Evolutionary conservation across 92 coral and sea anemone species (phyloP), one percentile per base, ranked within the genome.

Genomic region (Zoanthus solanderi): DNA sequence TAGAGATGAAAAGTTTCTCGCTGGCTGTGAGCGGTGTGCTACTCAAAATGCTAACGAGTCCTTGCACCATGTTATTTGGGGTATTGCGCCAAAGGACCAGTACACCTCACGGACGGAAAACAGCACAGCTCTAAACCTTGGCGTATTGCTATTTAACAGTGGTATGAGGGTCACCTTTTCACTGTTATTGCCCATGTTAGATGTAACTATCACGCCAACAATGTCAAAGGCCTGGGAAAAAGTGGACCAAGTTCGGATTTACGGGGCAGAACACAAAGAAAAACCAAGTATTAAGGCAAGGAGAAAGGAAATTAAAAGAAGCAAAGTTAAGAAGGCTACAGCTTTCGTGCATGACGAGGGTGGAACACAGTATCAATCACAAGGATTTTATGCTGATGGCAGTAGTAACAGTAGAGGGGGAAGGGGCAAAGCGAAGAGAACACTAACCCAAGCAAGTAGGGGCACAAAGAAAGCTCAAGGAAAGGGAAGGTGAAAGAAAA

Each of bases 51-150:
- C 84, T 37, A 91, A 91, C 54, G 93, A 92, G 57, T 61, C 75
- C 6, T 76, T 92, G 15, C 95, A 92, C 67, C 95, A 92, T 69
- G 93, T 92, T 73, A 75, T 84, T 13, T 92, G 95, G 93, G 72
- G 89, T 4, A 67, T 92, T 78, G 93, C 93, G 14, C 92, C 95
- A 71, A 92, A 92, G 50, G 92, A 90, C 15, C 85, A 86, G 74
- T 89, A 45, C 88, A 84, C 77, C 37, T 89, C 93, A 14, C 90
- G 83, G 61, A n/a, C 79, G 75, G 88, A 83, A 50, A 89, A 61
- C 56, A 18, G 78, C 87, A 8, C 76, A 28, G 91, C 91, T n/a
- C 44, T 87, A 18, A 74, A 75, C 77, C 76, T 87, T 32, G 81
- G 87, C 6, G 78, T 46, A 13, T 28, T 72, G 3, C 48, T 80